phyloP scores from a whole-genome alignment of 2,113 vertebrate genomes.

The Dipodomys merriami region DNA sequence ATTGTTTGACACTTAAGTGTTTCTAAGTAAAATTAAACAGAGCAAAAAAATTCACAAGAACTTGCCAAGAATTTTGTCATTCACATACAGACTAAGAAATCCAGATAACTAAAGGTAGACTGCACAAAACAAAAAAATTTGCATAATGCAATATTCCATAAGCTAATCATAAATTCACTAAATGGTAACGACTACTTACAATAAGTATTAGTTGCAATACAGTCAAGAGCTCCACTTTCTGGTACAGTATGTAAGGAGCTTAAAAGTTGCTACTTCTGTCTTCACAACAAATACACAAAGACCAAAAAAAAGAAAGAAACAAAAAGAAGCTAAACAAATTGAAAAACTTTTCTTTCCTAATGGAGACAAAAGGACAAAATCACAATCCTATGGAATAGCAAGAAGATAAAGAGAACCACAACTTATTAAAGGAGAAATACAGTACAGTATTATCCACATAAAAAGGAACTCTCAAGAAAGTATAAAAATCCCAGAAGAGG shows the following conservation, averaged over 20 bases:
- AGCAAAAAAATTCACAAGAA: constrained; percentile 19
- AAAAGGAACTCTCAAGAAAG: neutral
- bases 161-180: neutral
- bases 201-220: neutral
- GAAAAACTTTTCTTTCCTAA: neutral
- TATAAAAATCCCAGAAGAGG: too few species aligned
- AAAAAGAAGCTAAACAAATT: neutral
- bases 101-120: neutral
- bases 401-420: neutral
- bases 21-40: constrained; percentile 35
- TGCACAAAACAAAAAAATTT: neutral
- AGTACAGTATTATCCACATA: neutral
- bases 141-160: neutral
- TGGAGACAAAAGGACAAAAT: neutral
- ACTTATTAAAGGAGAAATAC: neutral
- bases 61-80: neutral
- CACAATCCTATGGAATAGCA: neutral
- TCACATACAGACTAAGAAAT: neutral
- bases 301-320: neutral
- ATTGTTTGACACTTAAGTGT: neutral
- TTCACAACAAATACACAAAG: neutral
- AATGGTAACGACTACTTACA: neutral
- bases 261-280: neutral
- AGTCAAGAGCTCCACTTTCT: neutral
- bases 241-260: neutral